A percentile compares a stretch with the other conserved stretches of the same genome.
Evolutionary conservation across 2,797 vertebrate species (phyloP).

Genomic region (Gymnocypris eckloni): DNA sequence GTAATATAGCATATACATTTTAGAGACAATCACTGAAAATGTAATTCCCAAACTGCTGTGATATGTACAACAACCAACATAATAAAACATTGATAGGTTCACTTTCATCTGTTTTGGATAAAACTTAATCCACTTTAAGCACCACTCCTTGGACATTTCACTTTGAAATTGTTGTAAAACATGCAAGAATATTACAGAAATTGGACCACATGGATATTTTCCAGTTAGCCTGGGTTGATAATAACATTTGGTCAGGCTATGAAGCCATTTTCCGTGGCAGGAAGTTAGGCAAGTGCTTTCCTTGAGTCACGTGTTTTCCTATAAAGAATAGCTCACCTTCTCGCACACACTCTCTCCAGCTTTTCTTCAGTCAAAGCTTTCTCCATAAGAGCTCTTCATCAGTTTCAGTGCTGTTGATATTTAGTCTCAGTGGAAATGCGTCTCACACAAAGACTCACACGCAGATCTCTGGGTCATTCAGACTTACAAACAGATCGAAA

Average conservation of each 20-base stretch:
- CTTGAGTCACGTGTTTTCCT: conserved; percentile 8
- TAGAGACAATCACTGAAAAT: not conserved
- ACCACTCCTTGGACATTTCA: not conserved
- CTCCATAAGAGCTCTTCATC: conserved; percentile 51
- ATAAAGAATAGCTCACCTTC: conserved; percentile 27
- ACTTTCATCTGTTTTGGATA: not conserved
- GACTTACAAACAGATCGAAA: conserved; percentile 15
- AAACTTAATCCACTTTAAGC: not conserved
- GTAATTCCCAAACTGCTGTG: not conserved
- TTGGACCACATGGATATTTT: not conserved
- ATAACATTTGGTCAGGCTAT: not conserved
- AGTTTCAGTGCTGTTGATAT: conserved; percentile 30
- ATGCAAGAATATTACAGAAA: not conserved
- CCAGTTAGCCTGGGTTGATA: not conserved
- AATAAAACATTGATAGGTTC: not conserved
- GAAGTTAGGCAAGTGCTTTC: conserved; percentile 24
- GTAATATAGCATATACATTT: not conserved
- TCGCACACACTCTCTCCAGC: conserved; percentile 16
- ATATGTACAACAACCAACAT: not conserved
- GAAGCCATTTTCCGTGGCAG: not conserved
- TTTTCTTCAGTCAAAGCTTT: conserved; percentile 29
- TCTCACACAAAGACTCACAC: not conserved
- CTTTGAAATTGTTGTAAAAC: not conserved
- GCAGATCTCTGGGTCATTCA: conserved; percentile 17
- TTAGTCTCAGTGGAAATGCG: not conserved